Evolutionary conservation across 2,797 vertebrate genomes (phyloP), one percentile per base, ranked within the genome.

Genomic region (Myripristis murdjan): DNA sequence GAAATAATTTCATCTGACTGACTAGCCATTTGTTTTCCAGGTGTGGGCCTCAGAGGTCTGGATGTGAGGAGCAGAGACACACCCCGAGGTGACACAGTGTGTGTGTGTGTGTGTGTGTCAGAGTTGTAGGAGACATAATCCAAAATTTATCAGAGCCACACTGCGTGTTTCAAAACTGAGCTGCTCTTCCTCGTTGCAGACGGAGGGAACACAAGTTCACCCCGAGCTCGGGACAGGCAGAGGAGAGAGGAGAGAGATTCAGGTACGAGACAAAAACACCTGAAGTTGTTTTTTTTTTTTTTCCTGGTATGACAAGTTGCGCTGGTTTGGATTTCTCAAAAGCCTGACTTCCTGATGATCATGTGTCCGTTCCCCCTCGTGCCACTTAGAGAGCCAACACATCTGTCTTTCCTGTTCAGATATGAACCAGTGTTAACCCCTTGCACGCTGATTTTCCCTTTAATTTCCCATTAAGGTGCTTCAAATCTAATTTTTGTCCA

Each of bases 21-120:
- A n/a, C n/a, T n/a, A n/a, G 35, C 20, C 0, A 66, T 9, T 39
- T 11, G 0, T 63, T 28, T 2, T 52, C 56, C 51, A 93, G 87
- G 85, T 56, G 7, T 63, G 11, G 88, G 82, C 15, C 9, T 71
- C n/a, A 84, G 11, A 41, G 52, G 52, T 78, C 86, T 62, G 28
- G 88, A 92, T 1, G 90, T 93, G 67, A 92, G 94, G 83, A 92
- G 78, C 73, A 82, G 91, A 73, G 91, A 89, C 3, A 5, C 84
- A 2, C 81, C 91, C n/a, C 71, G 66, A 83, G 88, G 91, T 92
- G 47, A 85, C 66, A 48, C 18, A 61, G 26, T 14, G 6, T 53
- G 5, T 67, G 33, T 44, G 31, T 61, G 26, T 14, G 5, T 55
- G 6, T 70, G 33, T 48, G 31, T 15, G 64, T 18, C n/a, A n/a